Percentiles rank a stretch among this genome's conserved stretches.
These are phyloP conservation scores for Watsonalla cultraria DNA, from an alignment of 2,888 invertebrate genomes.

Conservation along the genomic window DNA sequence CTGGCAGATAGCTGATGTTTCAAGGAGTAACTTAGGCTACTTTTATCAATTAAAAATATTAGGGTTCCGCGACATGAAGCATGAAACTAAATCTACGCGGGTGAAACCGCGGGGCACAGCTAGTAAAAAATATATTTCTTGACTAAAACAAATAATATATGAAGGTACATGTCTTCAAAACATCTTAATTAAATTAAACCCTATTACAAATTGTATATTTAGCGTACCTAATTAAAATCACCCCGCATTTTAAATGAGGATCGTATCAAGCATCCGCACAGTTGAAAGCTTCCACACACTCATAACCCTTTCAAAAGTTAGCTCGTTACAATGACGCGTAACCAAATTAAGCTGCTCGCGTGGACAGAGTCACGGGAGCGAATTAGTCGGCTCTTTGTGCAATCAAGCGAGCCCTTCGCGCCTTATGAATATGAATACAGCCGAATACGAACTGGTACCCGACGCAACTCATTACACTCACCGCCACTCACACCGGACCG, in stretches of 20 bases:
- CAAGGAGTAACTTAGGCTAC: no score
- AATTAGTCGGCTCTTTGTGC: slow-evolving; percentile 78
- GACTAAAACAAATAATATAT: no score
- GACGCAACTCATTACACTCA: slow-evolving; percentile 57
- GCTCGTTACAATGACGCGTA: slow-evolving; percentile 46
- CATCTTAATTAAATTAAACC: no score
- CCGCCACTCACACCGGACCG: slow-evolving; percentile 30
- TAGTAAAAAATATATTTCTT: no score
- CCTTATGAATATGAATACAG: slow-evolving; percentile 76
- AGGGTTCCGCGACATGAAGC: no score
- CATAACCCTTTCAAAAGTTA: slow-evolving; percentile 24
- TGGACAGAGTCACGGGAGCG: slow-evolving; percentile 58
- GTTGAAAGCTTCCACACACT: slow-evolving; percentile 12
- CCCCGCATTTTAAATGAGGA: neutral
- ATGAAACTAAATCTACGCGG: no score
- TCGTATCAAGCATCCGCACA: slow-evolving; percentile 1
- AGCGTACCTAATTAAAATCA: neutral
- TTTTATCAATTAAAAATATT: no score
- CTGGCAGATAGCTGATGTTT: no score
- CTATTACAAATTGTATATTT: no score
- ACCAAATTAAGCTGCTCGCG: slow-evolving; percentile 56
- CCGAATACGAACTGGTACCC: slow-evolving; percentile 51
- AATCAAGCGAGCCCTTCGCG: slow-evolving; percentile 75
- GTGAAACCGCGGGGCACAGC: no score
- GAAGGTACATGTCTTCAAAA: no score